Evolutionary conservation across 2,113 vertebrate species (phyloP).

Genomic region (Ameiurus melas): DNA sequence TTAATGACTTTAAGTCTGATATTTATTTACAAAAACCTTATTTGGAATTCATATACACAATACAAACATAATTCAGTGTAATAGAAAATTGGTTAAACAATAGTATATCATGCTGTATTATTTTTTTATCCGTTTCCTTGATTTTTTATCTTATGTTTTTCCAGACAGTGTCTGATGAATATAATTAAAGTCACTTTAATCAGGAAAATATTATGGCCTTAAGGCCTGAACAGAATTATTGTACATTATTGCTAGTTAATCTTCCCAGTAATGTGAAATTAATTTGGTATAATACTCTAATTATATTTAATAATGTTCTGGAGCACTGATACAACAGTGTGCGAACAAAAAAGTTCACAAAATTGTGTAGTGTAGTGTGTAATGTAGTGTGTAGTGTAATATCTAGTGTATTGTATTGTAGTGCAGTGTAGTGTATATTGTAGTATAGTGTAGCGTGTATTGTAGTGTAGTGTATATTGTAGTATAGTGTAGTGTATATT

Average conservation of each 20-base stretch:
- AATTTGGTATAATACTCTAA: neutral
- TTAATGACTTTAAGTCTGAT: neutral
- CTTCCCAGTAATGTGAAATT: neutral
- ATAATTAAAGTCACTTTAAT: neutral
- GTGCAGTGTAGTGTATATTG: too few relatives aligned
- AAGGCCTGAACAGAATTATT: neutral
- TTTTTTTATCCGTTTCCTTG: neutral
- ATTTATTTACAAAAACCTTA: neutral
- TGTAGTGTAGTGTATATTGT: too few relatives aligned
- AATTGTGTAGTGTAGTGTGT: neutral
- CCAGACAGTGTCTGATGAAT: neutral
- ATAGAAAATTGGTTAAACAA: constrained; percentile 1
- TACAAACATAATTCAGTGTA: neutral
- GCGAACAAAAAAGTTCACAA: neutral
- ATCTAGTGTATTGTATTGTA: neutral
- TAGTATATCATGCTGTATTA: neutral
- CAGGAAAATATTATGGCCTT: neutral
- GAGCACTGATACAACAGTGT: neutral
- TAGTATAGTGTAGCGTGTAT: too few relatives aligned
- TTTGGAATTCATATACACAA: neutral
- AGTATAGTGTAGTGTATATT: too few relatives aligned
- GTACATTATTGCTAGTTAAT: neutral
- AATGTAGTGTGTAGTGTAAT: neutral
- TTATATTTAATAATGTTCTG: neutral
- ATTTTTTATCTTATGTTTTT: neutral